phyloP scores from a whole-genome alignment of 1,140 invertebrate genomes.

The Drosophila athabasca region DNA sequence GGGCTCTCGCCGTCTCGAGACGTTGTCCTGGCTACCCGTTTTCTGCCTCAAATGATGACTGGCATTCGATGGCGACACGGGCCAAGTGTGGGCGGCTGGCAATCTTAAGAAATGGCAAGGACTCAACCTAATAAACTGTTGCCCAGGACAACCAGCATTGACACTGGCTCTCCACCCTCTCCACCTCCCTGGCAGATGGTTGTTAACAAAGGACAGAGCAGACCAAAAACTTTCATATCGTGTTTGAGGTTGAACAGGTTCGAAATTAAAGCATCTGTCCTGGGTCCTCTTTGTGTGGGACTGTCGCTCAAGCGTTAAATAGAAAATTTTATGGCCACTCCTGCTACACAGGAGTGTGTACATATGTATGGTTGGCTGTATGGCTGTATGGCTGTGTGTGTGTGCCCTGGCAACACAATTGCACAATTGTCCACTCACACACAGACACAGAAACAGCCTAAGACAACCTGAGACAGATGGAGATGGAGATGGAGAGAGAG shows the following conservation, averaged over 20 bases:
- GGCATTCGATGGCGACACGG: constrained; percentile 45
- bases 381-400: constrained; percentile 18
- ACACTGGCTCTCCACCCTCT: constrained; percentile 23
- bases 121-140: constrained; percentile 80
- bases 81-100: constrained; percentile 17
- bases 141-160: constrained; percentile 56
- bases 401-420: constrained; percentile 50
- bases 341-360: not conserved
- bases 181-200: constrained; percentile 8
- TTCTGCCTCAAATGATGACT: constrained; percentile 55
- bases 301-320: constrained; percentile 74
- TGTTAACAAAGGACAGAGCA: constrained; percentile 32
- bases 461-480: not conserved
- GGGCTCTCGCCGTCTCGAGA: constrained; percentile 35
- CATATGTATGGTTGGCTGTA: not conserved
- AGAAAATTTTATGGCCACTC: constrained; percentile 73
- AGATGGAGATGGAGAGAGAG: not conserved
- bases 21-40: constrained; percentile 57
- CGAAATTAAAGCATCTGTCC: constrained; percentile 55
- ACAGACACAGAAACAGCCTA: constrained; percentile 1
- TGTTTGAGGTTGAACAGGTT: constrained; percentile 68
- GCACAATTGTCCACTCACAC: constrained; percentile 32
- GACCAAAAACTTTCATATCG: constrained; percentile 51
- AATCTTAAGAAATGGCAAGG: constrained; percentile 77
- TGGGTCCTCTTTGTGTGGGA: constrained; percentile 17